Conservation (phyloP, 2,888 invertebrate species). For the Aradus depressus region DNA sequence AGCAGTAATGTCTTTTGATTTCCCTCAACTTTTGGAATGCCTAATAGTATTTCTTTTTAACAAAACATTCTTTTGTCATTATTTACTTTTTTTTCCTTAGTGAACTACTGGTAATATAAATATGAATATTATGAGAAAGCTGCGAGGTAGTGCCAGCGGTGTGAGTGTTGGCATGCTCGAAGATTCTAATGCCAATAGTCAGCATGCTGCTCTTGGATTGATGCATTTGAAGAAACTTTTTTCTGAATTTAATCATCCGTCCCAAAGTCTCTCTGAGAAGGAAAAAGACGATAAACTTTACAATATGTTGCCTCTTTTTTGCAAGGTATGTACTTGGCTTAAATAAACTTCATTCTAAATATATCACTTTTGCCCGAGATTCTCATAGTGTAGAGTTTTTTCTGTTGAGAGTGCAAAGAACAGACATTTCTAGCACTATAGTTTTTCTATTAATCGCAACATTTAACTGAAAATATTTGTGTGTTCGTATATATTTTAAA, state of each 20-base stretch:
- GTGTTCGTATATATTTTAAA: too few species aligned
- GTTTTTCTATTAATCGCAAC: too few species aligned
- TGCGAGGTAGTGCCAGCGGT: conserved; percentile 52
- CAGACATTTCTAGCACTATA: too few species aligned
- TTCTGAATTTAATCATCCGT: conserved; percentile 84
- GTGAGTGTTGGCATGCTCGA: conserved; percentile 46
- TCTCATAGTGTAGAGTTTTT: not conserved
- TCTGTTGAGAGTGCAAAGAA: too few species aligned
- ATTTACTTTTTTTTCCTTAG: too few species aligned
- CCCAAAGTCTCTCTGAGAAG: conserved; percentile 62
- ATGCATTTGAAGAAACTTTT: conserved; percentile 95
- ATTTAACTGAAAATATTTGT: too few species aligned
- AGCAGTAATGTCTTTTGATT: too few species aligned
- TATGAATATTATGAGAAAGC: conserved; percentile 90
- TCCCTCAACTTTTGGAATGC: too few species aligned
- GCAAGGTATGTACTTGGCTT: conserved; percentile 84
- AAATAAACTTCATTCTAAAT: not conserved
- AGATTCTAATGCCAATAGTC: conserved; percentile 50
- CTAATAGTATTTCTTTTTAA: too few species aligned
- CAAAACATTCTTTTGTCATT: too few species aligned
- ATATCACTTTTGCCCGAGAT: not conserved
- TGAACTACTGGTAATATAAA: too few species aligned
- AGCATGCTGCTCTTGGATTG: conserved; percentile 79
- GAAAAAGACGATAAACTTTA: conserved; percentile 89
- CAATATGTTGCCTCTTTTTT: conserved; percentile 95